phyloP scores from a whole-genome alignment of 2,797 vertebrate species.

The Diceros bicornis region DNA sequence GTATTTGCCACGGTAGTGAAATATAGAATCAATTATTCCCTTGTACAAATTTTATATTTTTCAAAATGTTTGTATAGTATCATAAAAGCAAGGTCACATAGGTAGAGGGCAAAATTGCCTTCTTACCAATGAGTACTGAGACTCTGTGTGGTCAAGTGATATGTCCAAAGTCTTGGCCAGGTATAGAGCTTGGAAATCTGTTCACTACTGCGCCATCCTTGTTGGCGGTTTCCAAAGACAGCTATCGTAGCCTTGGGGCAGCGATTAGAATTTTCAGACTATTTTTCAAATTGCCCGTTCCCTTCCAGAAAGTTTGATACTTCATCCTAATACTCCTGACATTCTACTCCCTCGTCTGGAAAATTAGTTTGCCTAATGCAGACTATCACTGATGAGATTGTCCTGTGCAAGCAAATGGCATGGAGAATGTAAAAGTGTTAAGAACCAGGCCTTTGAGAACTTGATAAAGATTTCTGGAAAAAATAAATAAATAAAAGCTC shows the following conservation, averaged over 20 bases:
- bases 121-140: neutral
- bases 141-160: neutral
- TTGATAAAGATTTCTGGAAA: neutral
- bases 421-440: neutral
- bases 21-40: neutral
- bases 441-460: slow-evolving; percentile 3
- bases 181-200: neutral
- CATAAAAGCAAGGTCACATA: slow-evolving; percentile 9
- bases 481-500: neutral
- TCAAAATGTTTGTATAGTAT: neutral
- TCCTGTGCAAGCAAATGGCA: neutral
- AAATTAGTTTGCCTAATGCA: neutral
- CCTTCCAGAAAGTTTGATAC: neutral
- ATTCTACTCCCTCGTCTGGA: neutral
- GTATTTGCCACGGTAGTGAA: neutral
- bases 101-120: neutral
- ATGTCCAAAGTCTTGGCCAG: neutral
- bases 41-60: neutral
- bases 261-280: neutral
- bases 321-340: neutral
- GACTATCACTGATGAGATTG: neutral
- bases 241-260: neutral
- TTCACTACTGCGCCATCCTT: neutral
- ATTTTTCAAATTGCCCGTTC: neutral
- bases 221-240: neutral